Evolutionary conservation across 2,113 vertebrate genomes (phyloP), one percentile per base, ranked within the genome.

Genomic region (Lepidothrix coronata): DNA sequence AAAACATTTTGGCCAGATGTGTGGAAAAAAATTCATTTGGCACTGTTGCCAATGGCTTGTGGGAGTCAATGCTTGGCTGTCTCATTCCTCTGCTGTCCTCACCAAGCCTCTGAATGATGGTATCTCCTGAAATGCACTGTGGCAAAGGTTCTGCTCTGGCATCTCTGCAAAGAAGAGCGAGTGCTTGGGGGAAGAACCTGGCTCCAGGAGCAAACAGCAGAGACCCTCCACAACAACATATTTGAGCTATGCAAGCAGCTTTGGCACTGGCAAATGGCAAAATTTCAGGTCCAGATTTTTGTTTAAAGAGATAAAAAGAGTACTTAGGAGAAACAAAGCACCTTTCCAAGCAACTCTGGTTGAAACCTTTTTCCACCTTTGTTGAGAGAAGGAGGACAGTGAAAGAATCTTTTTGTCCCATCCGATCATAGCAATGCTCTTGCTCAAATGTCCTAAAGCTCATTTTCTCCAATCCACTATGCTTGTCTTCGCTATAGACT

Each of bases 11-110:
- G 77, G 65, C 73, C 86, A 89, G 57, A 85, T 73, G 41, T 41
- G 48, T 77, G 88, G 79, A 83, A 94, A 94, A 95, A 71, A 71
- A 43, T 24, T 28, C 39, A 35, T 91, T 71, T 92, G 51, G 55
- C 46, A 18, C 23, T 51, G 59, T 61, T 88, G 66, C 58, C 66
- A 52, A 6, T 41, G 76, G 57, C 72, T 93, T 81, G 72, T 93
- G 70, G 85, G 68, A 96, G 76, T 91, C 43, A 35, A n/a, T 70
- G 10, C 48, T 88, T 88, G 95, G 63, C 85, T 88, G 75, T 67
- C 57, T 91, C 58, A 35, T 6, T 2, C 41, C 71, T 72, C 57
- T 73, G 44, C 82, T 80, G 33, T 77, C 85, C 82, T 92, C 83
- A 92, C 59, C 72, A 74, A 55, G 39, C 46, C 12, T 39, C 6